phyloP scores from a whole-genome alignment of 2,797 vertebrate species.

The Pseudomugil gertrudae region DNA sequence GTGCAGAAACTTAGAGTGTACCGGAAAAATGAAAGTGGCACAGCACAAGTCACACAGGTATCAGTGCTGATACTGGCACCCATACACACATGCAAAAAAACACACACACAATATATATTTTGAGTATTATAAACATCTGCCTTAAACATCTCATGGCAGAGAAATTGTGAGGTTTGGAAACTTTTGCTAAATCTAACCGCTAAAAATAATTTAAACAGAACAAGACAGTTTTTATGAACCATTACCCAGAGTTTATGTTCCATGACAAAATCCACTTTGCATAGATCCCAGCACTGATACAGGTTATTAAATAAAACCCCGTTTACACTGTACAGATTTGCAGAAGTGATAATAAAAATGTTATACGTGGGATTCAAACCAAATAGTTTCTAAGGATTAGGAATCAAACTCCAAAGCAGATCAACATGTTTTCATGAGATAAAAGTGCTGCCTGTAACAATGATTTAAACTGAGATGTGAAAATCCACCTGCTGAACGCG shows the following conservation, averaged over 20 bases:
- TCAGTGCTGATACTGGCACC: conserved; percentile 11
- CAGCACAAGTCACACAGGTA: conserved; percentile 29
- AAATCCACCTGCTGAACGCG: conserved; percentile 3
- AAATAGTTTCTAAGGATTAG: neutral
- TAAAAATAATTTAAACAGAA: conserved; percentile 11
- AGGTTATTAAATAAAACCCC: conserved; percentile 40
- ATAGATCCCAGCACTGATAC: conserved; percentile 28
- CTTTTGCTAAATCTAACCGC: conserved; percentile 21
- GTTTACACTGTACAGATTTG: conserved; percentile 18
- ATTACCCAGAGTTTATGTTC: neutral
- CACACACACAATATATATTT: conserved; percentile 4
- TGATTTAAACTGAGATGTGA: neutral
- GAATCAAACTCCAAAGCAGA: neutral
- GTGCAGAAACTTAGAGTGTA: conserved; percentile 27
- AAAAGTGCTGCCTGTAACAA: neutral
- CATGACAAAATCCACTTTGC: conserved; percentile 7
- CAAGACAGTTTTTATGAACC: conserved; percentile 13
- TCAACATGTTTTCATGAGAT: neutral
- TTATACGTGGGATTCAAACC: neutral
- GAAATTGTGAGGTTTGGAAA: conserved; percentile 25
- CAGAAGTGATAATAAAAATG: neutral
- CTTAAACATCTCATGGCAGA: conserved; percentile 26
- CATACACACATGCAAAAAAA: conserved; percentile 6
- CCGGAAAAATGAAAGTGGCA: conserved; percentile 46
- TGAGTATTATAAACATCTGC: conserved; percentile 47